Conservation (phyloP, 2,888 invertebrate genomes). For the Oscheius sp. region DNA sequence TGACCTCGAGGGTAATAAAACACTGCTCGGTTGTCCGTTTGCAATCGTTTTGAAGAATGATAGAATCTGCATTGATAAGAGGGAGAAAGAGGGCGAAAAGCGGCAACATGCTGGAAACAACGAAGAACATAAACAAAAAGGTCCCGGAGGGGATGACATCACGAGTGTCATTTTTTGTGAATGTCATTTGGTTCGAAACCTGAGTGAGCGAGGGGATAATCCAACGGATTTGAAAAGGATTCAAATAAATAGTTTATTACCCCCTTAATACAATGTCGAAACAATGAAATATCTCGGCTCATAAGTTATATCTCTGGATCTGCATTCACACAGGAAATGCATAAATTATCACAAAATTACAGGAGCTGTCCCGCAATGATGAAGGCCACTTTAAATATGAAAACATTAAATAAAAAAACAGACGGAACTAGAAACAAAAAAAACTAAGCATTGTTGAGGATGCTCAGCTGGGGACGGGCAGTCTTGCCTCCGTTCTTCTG, state of each 20-base stretch:
- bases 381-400: constrained; percentile 25
- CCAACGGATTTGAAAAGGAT: not conserved
- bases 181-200: too few relatives aligned
- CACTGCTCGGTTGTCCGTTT: constrained; percentile 26
- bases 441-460: constrained; percentile 20
- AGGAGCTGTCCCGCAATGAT: constrained; percentile 20
- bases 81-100: not conserved
- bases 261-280: constrained; percentile 20
- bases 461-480: constrained; percentile 18
- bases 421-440: not conserved
- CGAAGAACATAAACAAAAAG: not conserved
- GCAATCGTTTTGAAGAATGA: constrained; percentile 28
- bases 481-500: constrained; percentile 14
- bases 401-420: not conserved
- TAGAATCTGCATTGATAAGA: constrained; percentile 6
- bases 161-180: too few relatives aligned
- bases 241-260: constrained; percentile 29
- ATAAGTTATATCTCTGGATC: constrained; percentile 11
- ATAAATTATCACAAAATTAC: constrained; percentile 25
- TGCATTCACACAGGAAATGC: constrained; percentile 10
- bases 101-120: constrained; percentile 8
- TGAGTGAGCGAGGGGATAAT: too few relatives aligned
- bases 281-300: constrained; percentile 9
- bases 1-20: constrained; percentile 21
- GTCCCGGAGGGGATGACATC: not conserved